Evolutionary conservation across 2,888 invertebrate genomes (phyloP).

Genomic region (Harpagoxenus sublaevis): DNA sequence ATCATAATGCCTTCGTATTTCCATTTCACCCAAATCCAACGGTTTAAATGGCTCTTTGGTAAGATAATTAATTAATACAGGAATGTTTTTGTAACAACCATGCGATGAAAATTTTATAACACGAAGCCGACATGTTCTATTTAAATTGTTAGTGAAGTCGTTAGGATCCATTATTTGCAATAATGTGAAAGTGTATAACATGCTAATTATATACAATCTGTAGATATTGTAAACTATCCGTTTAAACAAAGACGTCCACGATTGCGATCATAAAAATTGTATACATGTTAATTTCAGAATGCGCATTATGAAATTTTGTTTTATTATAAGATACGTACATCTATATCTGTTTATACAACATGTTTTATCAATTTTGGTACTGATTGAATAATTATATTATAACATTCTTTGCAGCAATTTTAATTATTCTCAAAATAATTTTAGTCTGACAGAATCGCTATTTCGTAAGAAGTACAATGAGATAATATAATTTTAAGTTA

Average conservation of each 20-base stretch:
- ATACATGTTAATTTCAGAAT: slow-evolving; percentile 52
- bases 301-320: slow-evolving; percentile 29
- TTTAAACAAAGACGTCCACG: slow-evolving; percentile 58
- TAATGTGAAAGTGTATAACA: slow-evolving; percentile 45
- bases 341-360: too few species aligned
- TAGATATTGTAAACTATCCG: slow-evolving; percentile 56
- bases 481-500: neutral
- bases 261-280: slow-evolving; percentile 23
- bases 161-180: slow-evolving; percentile 57
- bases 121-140: slow-evolving; percentile 44
- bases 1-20: slow-evolving; percentile 29
- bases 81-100: slow-evolving; percentile 46
- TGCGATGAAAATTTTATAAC: slow-evolving; percentile 61
- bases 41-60: slow-evolving; percentile 23
- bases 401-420: neutral
- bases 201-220: slow-evolving; percentile 35
- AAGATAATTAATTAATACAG: slow-evolving; percentile 7
- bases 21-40: slow-evolving; percentile 7
- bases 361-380: too few species aligned
- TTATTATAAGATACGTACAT: neutral
- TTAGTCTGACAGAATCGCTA: neutral
- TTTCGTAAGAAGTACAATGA: neutral
- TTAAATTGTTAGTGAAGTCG: slow-evolving; percentile 62
- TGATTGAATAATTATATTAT: neutral
- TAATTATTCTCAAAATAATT: neutral